phyloP scores from a whole-genome alignment of 30 jellyfish, hydroid and myxozoan species.

The Nemopilema nomurai region DNA sequence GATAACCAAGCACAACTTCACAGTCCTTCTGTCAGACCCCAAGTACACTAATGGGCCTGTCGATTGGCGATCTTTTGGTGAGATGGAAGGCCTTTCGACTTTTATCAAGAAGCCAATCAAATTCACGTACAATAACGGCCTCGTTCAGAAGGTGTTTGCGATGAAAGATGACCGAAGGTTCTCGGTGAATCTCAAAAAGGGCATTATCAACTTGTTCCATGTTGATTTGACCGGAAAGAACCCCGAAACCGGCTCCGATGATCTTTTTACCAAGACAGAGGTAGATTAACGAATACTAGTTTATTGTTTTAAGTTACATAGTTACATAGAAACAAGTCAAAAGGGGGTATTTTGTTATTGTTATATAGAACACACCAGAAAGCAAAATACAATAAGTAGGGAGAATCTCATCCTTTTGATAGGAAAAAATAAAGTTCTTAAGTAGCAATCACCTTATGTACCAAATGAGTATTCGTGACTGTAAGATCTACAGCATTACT shows the following conservation, averaged over 20 bases:
- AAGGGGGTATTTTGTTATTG: too few species aligned
- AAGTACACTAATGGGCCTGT: slow-evolving; percentile 62
- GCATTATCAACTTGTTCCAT: slow-evolving; percentile 60
- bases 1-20: slow-evolving; percentile 48
- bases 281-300: slow-evolving; percentile 2
- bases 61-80: not conserved
- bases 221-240: slow-evolving; percentile 59
- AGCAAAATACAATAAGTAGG: too few species aligned
- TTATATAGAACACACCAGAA: too few species aligned
- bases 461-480: too few species aligned
- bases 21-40: slow-evolving; percentile 60
- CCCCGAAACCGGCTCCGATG: slow-evolving; percentile 17
- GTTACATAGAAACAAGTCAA: too few species aligned
- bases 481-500: too few species aligned
- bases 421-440: too few species aligned
- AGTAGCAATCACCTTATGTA: too few species aligned
- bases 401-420: too few species aligned
- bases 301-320: too few species aligned
- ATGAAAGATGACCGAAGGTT: slow-evolving; percentile 45
- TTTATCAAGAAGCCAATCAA: slow-evolving; percentile 44
- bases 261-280: slow-evolving; percentile 50
- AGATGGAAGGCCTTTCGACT: not conserved
- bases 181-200: slow-evolving; percentile 72
- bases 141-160: slow-evolving; percentile 40
- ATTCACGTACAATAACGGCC: slow-evolving; percentile 49